Evolutionary conservation across 2,888 invertebrate genomes (phyloP).

Genomic region (Rosalia funebris): DNA sequence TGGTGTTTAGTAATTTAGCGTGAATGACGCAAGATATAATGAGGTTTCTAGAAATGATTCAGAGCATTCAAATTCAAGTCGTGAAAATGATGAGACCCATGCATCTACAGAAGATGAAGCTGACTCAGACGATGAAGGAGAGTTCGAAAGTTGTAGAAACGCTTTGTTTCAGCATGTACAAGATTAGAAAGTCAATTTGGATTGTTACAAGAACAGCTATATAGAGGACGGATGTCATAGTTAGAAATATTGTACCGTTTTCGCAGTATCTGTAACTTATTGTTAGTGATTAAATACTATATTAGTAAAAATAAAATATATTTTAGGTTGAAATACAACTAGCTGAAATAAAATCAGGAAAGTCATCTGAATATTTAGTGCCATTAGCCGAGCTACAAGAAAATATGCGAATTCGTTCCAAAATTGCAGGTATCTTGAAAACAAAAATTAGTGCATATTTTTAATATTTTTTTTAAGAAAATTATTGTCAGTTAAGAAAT

Average conservation of each 20-base stretch:
- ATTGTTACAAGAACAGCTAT: constrained; percentile 87
- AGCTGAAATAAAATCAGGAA: constrained; percentile 84
- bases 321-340: constrained; percentile 78
- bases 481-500: too few species aligned
- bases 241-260: constrained; percentile 56
- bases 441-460: too few species aligned
- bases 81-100: constrained; percentile 72
- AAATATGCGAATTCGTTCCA: constrained; percentile 82
- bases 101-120: constrained; percentile 84
- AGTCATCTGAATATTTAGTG: constrained; percentile 87
- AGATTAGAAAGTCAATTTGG: constrained; percentile 91
- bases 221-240: constrained; percentile 83
- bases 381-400: constrained; percentile 88
- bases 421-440: constrained; percentile 89
- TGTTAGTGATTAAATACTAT: too few species aligned
- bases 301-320: too few species aligned
- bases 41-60: constrained; percentile 78
- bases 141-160: constrained; percentile 84
- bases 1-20: too few species aligned
- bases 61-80: constrained; percentile 74
- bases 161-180: constrained; percentile 88
- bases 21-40: constrained; percentile 71
- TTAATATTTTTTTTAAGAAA: too few species aligned
- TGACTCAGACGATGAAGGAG: constrained; percentile 88
- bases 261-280: too few species aligned